Evolutionary conservation across 1,140 invertebrate genomes (phyloP).

Genomic region (Heterodera carotae): DNA sequence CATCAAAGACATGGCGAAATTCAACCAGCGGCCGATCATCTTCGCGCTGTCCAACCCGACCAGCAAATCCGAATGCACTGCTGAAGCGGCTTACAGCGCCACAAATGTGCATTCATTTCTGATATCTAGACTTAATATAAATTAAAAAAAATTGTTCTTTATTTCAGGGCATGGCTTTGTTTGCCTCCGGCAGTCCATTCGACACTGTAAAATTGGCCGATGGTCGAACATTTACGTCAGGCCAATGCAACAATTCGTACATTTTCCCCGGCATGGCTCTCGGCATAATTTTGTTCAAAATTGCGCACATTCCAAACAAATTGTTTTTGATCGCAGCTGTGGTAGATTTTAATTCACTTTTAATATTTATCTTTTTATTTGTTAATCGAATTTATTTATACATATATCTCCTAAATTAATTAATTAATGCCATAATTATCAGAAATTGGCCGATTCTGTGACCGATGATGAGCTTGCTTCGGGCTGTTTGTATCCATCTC

Average conservation of each 20-base stretch:
- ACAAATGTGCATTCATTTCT: conserved; percentile 79
- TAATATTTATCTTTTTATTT: neutral
- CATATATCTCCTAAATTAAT: neutral
- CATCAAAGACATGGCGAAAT: conserved; percentile 80
- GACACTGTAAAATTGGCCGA: conserved; percentile 75
- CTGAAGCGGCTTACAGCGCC: conserved; percentile 82
- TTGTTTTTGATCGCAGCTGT: conserved; percentile 86
- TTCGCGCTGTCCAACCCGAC: conserved; percentile 96
- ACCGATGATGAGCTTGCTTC: conserved; percentile 77
- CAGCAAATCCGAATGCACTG: conserved; percentile 91
- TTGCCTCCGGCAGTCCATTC: conserved; percentile 90
- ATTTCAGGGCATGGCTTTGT: conserved; percentile 80
- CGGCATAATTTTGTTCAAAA: conserved; percentile 78
- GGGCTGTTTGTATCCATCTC: conserved; percentile 89
- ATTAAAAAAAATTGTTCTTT: conserved; percentile 9
- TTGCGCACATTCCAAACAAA: conserved; percentile 84
- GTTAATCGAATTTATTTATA: neutral
- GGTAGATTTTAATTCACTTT: conserved; percentile 69
- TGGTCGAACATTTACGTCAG: conserved; percentile 80
- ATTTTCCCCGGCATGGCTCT: conserved; percentile 91
- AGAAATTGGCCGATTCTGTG: conserved; percentile 74
- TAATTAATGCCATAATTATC: conserved; percentile 5
- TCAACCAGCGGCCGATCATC: conserved; percentile 84
- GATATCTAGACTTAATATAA: no score
- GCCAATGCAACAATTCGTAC: conserved; percentile 94